Evolutionary conservation across 2,797 vertebrate species (phyloP), one percentile per base, ranked within the genome.

Genomic region (Anabas testudineus): DNA sequence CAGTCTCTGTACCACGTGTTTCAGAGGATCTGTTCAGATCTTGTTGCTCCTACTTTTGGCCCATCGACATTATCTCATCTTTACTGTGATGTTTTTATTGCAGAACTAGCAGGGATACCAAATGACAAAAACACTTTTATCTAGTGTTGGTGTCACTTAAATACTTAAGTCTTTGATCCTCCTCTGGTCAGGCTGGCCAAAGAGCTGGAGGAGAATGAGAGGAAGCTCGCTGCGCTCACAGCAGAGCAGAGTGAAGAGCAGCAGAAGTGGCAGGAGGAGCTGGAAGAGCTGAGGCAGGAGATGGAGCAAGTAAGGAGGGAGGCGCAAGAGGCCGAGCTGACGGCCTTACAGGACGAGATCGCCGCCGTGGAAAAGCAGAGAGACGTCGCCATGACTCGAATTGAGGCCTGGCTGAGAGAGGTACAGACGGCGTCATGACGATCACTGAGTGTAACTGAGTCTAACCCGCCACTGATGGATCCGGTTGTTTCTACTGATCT

Each of bases 331-430:
- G 82, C 86, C 0, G 82, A 74, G 71, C 68, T 70, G 28, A 58
- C 2, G 10, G 91, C 90, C 5, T 10, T 84, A 6, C 62, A 76
- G 47, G 91, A 94, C 15, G 91, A 94, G 92, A 68, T 86, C 0
- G 16, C 49, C 0, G 87, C 86, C 0, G 61, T 94, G 67, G 90
- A 93, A 49, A 87, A 76, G 74, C 89, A 94, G 85, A 76, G 84
- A 32, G 88, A 92, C 8, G 66, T 81, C 2, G 74, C 83, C 28
- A 69, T 91, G 82, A 62, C 72, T 22, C 82, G 55, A 60, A 82
- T 92, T 14, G 83, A 92, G 16, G 78, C 81, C 71, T 95, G 94
- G 94, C 65, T 86, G 10, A 71, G 22, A 7, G 90, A 93, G 74
- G 92, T 90, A 48, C 24, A 7, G 9, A n/a, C 9, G 9, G 8